Conservation (phyloP, 2,888 invertebrate genomes). For the Meghimatium bilineatum region DNA sequence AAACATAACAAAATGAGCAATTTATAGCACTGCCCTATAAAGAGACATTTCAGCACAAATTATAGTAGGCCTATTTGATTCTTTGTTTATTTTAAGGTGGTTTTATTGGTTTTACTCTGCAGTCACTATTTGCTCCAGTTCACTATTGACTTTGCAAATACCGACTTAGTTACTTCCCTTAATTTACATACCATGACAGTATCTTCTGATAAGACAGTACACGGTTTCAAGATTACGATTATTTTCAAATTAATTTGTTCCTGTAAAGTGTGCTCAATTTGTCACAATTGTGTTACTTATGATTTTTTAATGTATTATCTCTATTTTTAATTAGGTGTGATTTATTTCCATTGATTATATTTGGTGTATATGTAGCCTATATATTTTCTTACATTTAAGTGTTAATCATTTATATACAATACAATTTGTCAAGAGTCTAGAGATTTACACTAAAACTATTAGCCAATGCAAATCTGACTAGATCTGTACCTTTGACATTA, state of each 20-base stretch:
- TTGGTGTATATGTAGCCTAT: neutral
- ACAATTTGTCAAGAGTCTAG: neutral
- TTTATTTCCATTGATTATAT: neutral
- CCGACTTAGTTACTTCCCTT: conserved; percentile 6
- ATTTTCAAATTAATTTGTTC: neutral
- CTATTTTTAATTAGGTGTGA: neutral
- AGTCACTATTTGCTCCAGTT: neutral
- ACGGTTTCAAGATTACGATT: neutral
- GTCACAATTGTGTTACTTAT: neutral
- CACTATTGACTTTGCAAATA: conserved; percentile 9
- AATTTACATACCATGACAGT: neutral
- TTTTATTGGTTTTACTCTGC: neutral
- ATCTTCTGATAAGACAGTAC: neutral
- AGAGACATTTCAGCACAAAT: neutral
- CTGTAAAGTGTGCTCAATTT: neutral
- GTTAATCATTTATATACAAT: neutral
- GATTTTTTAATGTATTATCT: neutral
- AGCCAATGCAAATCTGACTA: neutral
- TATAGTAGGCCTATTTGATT: neutral
- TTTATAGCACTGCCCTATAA: neutral
- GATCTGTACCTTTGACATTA: neutral
- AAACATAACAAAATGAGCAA: neutral
- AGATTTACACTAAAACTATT: neutral
- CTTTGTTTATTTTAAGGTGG: conserved; percentile 1
- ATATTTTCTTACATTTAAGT: neutral